A percentile compares a stretch with the other conserved stretches of the same genome.
These are phyloP conservation scores for Cepaea nemoralis DNA, from an alignment of 1,140 invertebrate species.

Conservation along the genomic window DNA sequence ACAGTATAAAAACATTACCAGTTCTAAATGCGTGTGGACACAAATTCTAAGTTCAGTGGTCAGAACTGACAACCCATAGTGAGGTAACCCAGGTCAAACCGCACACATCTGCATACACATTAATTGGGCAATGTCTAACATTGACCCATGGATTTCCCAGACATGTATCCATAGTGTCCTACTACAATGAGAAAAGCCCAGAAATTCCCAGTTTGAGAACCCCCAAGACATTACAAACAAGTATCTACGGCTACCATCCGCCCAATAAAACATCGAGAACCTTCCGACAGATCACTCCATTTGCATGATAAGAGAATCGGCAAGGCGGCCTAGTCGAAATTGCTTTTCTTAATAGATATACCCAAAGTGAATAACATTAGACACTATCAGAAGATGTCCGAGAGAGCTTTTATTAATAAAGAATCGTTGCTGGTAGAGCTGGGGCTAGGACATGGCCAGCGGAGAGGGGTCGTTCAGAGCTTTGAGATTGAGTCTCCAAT, in stretches of 20 bases:
- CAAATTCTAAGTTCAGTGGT: too few relatives aligned
- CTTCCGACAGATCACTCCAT: neutral
- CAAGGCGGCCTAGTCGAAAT: neutral
- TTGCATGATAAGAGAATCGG: neutral
- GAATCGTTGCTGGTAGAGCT: neutral
- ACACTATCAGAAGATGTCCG: neutral
- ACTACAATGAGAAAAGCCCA: too few relatives aligned
- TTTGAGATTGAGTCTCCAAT: neutral
- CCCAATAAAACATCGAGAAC: neutral
- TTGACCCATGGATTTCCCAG: too few relatives aligned
- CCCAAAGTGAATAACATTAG: neutral
- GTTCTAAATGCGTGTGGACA: too few relatives aligned
- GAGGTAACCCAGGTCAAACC: too few relatives aligned
- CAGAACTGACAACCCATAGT: too few relatives aligned
- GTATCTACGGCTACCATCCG: neutral
- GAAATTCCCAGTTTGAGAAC: too few relatives aligned
- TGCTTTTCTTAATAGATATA: slow-evolving; percentile 7
- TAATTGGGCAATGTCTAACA: too few relatives aligned
- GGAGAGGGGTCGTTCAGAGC: neutral
- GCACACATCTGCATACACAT: too few relatives aligned
- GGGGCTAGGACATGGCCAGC: neutral
- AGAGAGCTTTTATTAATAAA: neutral
- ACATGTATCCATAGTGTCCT: too few relatives aligned
- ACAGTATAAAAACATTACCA: too few relatives aligned
- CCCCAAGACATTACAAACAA: neutral